Evolutionary conservation across 2,113 vertebrate genomes (phyloP).

Genomic region (Anseranas semipalmata): DNA sequence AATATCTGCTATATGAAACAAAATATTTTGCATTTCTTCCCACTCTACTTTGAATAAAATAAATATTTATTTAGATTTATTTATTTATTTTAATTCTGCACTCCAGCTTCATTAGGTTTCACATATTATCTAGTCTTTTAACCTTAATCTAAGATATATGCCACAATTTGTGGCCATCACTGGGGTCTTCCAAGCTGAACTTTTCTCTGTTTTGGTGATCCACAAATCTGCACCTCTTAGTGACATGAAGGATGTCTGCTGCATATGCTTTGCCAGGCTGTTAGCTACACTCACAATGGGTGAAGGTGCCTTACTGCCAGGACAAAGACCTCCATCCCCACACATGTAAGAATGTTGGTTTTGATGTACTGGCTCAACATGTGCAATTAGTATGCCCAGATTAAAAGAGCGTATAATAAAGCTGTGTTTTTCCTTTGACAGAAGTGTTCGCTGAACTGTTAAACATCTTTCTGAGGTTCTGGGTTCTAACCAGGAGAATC

Average conservation of each 20-base stretch:
- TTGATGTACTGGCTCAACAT: not conserved
- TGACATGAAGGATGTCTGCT: no score
- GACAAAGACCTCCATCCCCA: not conserved
- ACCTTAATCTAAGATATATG: not conserved
- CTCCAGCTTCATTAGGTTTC: not conserved
- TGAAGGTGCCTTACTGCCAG: not conserved
- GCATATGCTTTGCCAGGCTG: fast-evolving
- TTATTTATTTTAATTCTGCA: not conserved
- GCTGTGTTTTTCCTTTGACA: not conserved
- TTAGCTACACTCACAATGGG: no score
- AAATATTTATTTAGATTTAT: not conserved
- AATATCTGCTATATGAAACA: not conserved
- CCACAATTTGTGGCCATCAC: not conserved
- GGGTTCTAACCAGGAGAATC: not conserved
- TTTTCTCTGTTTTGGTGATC: not conserved
- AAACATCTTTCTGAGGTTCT: not conserved
- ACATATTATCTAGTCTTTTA: not conserved
- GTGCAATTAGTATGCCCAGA: not conserved
- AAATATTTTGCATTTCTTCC: not conserved
- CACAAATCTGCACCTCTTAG: fast-evolving
- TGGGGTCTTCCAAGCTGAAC: not conserved
- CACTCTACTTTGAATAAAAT: not conserved
- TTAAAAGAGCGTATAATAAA: not conserved
- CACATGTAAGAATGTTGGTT: not conserved
- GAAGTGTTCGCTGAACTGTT: not conserved